Percentiles rank a stretch among this genome's conserved stretches.
These are phyloP conservation scores for Drosophila pachea DNA, from an alignment of 1,140 invertebrate species.

Conservation along the genomic window DNA sequence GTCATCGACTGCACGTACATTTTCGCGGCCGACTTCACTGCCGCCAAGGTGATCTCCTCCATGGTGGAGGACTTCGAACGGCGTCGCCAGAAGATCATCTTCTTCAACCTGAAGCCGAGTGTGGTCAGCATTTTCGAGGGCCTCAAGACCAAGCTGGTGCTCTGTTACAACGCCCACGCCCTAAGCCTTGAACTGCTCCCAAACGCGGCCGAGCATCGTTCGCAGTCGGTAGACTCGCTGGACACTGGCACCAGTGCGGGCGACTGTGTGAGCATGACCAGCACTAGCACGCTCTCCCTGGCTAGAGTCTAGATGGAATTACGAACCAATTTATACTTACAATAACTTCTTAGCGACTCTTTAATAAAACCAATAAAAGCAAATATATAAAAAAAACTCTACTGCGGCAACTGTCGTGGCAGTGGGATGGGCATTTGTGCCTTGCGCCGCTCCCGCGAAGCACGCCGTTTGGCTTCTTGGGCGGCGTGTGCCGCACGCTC, in stretches of 20 bases:
- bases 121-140: conserved; percentile 90
- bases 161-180: conserved; percentile 86
- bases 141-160: conserved; percentile 84
- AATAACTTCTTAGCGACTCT: not conserved
- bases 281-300: conserved; percentile 40
- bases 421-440: conserved; percentile 24
- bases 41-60: conserved; percentile 86
- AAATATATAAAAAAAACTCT: not conserved
- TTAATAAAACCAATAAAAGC: not conserved
- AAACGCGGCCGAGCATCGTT: conserved; percentile 18
- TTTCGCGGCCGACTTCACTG: conserved; percentile 89
- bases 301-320: conserved; percentile 9
- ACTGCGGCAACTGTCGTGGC: not conserved
- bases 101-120: conserved; percentile 89
- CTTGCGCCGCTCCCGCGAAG: conserved; percentile 42
- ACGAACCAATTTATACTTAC: too few relatives aligned
- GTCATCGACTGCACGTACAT: conserved; percentile 92
- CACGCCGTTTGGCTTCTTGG: conserved; percentile 80
- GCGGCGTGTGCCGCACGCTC: conserved; percentile 82
- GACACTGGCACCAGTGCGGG: conserved; percentile 40
- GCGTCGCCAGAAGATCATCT: conserved; percentile 86
- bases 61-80: conserved; percentile 86
- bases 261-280: conserved; percentile 62
- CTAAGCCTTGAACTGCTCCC: conserved; percentile 83
- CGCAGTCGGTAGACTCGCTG: conserved; percentile 55